These are phyloP conservation scores for Gymnocypris eckloni DNA, from an alignment of 2,797 vertebrate genomes.

Conservation along the genomic window DNA sequence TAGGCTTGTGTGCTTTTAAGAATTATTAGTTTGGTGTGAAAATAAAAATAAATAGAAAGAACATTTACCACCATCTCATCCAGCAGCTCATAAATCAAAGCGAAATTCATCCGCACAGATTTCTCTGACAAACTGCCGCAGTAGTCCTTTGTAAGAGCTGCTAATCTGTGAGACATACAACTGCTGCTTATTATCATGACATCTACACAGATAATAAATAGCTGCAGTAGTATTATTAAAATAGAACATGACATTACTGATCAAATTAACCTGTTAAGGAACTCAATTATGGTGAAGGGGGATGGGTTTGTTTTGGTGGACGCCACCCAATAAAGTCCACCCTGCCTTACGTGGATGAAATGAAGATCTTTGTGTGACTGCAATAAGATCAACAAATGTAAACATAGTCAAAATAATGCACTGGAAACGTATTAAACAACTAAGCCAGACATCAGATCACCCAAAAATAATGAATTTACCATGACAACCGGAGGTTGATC, in stretches of 20 bases:
- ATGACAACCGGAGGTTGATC: constrained; percentile 89
- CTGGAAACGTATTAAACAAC: background rate
- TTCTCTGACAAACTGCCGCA: constrained; percentile 86
- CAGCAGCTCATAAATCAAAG: constrained; percentile 89
- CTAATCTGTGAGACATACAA: constrained; percentile 73
- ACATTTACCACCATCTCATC: constrained; percentile 88
- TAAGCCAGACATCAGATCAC: background rate
- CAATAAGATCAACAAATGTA: background rate
- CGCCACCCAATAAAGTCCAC: constrained; percentile 87
- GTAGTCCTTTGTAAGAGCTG: constrained; percentile 85
- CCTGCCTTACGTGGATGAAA: constrained; percentile 86
- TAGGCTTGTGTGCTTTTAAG: background rate
- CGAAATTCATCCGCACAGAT: constrained; percentile 85
- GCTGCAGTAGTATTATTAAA: background rate
- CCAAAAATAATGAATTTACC: constrained; percentile 70
- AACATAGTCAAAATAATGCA: background rate
- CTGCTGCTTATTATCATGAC: background rate
- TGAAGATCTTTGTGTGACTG: constrained; percentile 81
- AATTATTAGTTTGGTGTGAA: background rate
- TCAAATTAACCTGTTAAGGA: constrained; percentile 83
- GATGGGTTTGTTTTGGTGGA: constrained; percentile 77
- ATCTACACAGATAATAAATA: background rate
- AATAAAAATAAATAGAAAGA: background rate
- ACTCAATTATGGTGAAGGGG: constrained; percentile 86
- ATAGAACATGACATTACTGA: background rate